Conservation (phyloP, 2,888 invertebrate genomes). For the Drosophila monieri region DNA sequence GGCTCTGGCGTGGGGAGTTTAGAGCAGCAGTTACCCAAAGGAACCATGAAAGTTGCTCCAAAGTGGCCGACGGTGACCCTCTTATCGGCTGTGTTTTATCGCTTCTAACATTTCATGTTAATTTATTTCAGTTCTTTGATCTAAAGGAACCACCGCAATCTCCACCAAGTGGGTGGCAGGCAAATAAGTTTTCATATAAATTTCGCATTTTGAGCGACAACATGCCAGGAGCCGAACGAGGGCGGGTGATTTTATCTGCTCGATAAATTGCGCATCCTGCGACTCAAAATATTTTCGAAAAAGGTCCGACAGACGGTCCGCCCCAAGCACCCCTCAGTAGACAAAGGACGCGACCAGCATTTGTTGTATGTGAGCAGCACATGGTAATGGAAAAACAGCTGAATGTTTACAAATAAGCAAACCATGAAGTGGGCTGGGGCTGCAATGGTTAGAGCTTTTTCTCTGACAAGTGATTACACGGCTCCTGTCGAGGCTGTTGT, state of each 20-base stretch:
- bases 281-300: slow-evolving; percentile 68
- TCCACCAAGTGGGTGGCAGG: neutral
- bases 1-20: neutral
- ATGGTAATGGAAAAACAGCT: slow-evolving; percentile 43
- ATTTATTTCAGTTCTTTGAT: slow-evolving; percentile 72
- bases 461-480: slow-evolving; percentile 75
- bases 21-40: slow-evolving; percentile 1
- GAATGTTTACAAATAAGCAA: slow-evolving; percentile 76
- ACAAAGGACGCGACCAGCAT: slow-evolving; percentile 4
- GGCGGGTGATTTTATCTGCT: slow-evolving; percentile 58
- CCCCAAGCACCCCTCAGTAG: slow-evolving; percentile 4
- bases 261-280: slow-evolving; percentile 73
- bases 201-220: slow-evolving; percentile 63
- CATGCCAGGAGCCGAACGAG: slow-evolving; percentile 25
- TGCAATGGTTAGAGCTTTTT: slow-evolving; percentile 59
- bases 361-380: slow-evolving; percentile 21
- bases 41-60: slow-evolving; percentile 55
- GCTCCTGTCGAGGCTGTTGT: slow-evolving; percentile 45
- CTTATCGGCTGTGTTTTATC: slow-evolving; percentile 65
- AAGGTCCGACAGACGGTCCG: slow-evolving; percentile 47
- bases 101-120: slow-evolving; percentile 60
- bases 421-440: neutral
- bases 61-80: slow-evolving; percentile 35
- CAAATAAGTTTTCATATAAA: slow-evolving; percentile 71
- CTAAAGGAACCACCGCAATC: slow-evolving; percentile 11